Conservation (phyloP, 35 echinoderm and acorn worm species). For the Nesometra sesokonis region DNA sequence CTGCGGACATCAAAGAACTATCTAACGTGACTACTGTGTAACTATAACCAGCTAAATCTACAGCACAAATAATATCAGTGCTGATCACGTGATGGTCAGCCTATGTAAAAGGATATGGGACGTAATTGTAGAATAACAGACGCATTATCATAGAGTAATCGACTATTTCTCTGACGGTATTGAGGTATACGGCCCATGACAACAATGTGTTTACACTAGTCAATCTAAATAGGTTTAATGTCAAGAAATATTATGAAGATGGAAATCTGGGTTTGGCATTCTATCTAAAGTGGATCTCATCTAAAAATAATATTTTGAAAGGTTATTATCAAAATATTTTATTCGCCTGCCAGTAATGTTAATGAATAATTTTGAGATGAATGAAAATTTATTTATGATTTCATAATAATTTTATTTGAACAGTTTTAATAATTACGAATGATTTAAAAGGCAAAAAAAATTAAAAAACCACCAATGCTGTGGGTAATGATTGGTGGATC, state of each 20-base stretch:
- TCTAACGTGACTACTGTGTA: not conserved
- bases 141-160: not conserved
- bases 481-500: no score
- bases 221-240: not conserved
- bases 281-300: no score
- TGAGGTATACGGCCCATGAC: not conserved
- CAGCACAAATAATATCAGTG: not conserved
- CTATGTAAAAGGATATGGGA: not conserved
- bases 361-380: no score
- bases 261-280: no score
- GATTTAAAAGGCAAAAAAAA: no score
- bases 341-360: no score
- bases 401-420: no score
- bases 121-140: not conserved
- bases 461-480: no score
- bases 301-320: no score
- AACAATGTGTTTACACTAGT: not conserved
- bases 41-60: not conserved
- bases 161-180: not conserved
- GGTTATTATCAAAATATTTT: no score
- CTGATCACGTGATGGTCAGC: not conserved
- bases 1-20: not conserved
- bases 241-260: not conserved
- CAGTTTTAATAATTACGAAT: no score
- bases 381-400: no score